These are phyloP conservation scores for Drosophila tani DNA, from an alignment of 1,140 invertebrate species.

Conservation along the genomic window DNA sequence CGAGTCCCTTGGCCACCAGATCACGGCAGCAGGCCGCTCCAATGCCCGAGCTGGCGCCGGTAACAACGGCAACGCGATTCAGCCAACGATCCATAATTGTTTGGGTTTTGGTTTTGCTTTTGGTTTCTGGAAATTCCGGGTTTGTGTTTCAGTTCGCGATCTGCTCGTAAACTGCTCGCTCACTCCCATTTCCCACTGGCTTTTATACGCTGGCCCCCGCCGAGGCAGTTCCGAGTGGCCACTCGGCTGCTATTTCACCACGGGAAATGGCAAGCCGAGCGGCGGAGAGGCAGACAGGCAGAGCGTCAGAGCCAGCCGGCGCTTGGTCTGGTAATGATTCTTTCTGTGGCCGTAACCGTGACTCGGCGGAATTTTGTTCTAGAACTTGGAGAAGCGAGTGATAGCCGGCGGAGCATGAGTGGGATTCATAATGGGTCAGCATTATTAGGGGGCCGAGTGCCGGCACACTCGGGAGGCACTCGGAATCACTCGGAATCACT, in stretches of 20 bases:
- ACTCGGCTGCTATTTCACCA: conserved; percentile 16
- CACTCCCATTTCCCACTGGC: neutral
- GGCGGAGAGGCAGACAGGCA: too few relatives aligned
- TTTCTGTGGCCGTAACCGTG: conserved; percentile 24
- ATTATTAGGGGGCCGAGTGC: neutral
- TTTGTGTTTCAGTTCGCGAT: neutral
- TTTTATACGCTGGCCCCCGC: conserved; percentile 9
- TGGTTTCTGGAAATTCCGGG: neutral
- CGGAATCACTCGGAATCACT: neutral
- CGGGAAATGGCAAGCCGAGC: neutral
- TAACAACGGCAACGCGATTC: conserved; percentile 76
- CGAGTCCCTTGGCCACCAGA: conserved; percentile 86
- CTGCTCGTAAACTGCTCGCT: conserved; percentile 17
- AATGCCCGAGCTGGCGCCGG: conserved; percentile 86
- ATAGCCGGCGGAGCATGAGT: conserved; percentile 1
- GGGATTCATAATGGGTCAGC: conserved; percentile 8
- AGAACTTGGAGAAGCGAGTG: neutral
- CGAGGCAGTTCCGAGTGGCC: neutral
- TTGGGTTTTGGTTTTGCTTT: neutral
- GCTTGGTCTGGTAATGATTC: neutral
- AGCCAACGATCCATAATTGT: conserved; percentile 73
- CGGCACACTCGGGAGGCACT: neutral
- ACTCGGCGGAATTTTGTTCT: conserved; percentile 9
- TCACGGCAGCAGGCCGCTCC: conserved; percentile 85
- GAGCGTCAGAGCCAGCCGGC: neutral